Evolutionary conservation across 1,140 invertebrate genomes (phyloP), one percentile per base, ranked within the genome.

Genomic region (Oscheius sp.): DNA sequence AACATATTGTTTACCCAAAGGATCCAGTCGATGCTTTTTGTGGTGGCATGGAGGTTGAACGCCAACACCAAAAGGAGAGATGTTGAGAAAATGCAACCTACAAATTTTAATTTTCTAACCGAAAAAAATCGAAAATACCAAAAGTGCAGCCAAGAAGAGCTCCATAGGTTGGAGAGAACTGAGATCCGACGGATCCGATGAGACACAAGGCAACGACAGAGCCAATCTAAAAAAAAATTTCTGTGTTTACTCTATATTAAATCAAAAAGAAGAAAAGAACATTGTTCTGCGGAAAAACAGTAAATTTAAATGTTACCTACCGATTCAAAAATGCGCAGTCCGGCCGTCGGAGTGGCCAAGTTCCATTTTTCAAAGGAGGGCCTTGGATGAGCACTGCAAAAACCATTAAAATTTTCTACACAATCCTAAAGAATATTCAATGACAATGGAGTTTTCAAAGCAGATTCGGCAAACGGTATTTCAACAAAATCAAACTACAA

Each of bases 131-230:
- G 15, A 20, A 23, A 7, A 20, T 7, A 55, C 49, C 49, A 55
- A 23, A 13, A 4, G 23, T 55, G 49, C 49, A 13, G 49, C 49
- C 28, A 26, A 55, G 49, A 13, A 55, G 49, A 13, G 49, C 49
- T 23, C 49, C 49, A 55, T 55, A 55, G 28, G 49, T 55, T 4
- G 49, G 49, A 4, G 49, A 55, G 49, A 55, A 55, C 23, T 55
- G 49, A 7, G 49, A 7, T 23, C 49, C 49, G 4, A 55, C 49
- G 7, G 49, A 55, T 13, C 49, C 49, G 49, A 55, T 55, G n/a
- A n/a, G n/a, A n/a, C n/a, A n/a, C n/a, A n/a, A n/a, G n/a, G n/a
- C n/a, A n/a, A n/a, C n/a, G n/a, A n/a, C n/a, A n/a, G n/a, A n/a
- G n/a, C n/a, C n/a, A n/a, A n/a, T n/a, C n/a, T n/a, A n/a, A n/a